Evolutionary conservation across 2,888 invertebrate species (phyloP).

Genomic region (Netelia inedita): DNA sequence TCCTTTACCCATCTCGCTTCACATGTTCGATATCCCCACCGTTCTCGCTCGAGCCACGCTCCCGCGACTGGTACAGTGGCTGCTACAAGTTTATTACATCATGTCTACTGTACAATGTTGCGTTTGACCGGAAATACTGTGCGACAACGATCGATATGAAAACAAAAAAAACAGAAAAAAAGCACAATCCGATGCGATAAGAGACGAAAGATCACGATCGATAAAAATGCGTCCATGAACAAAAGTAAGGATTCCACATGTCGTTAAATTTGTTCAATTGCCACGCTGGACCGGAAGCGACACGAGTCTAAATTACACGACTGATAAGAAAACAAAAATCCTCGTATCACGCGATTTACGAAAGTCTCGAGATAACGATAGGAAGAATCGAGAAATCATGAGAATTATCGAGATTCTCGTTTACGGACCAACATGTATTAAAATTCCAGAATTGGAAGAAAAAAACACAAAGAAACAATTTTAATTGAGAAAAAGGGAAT

Average conservation of each 20-base stretch:
- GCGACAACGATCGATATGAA: conserved; percentile 1
- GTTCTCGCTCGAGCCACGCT: conserved; percentile 49
- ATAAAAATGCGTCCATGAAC: neutral
- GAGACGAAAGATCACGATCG: neutral
- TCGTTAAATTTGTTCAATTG: neutral
- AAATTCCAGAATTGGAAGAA: neutral
- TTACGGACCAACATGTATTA: neutral
- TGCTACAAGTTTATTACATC: conserved; percentile 79
- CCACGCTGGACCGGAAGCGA: conserved; percentile 10
- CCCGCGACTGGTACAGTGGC: conserved; percentile 78
- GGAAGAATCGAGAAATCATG: neutral
- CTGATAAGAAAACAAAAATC: conserved; percentile 1
- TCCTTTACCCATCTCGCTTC: conserved; percentile 39
- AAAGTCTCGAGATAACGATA: conserved; percentile 1
- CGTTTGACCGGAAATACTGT: conserved; percentile 66
- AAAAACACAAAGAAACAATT: neutral
- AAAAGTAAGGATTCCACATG: no score
- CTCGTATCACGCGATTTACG: neutral
- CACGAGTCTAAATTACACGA: neutral
- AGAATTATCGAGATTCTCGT: no score
- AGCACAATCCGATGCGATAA: neutral
- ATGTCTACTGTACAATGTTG: conserved; percentile 67
- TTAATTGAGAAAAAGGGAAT: neutral
- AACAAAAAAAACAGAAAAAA: neutral
- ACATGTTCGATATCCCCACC: conserved; percentile 16